Base-by-base conservation (phyloP, 2,113 vertebrate species). In the Choloepus hoffmanni region DNA sequence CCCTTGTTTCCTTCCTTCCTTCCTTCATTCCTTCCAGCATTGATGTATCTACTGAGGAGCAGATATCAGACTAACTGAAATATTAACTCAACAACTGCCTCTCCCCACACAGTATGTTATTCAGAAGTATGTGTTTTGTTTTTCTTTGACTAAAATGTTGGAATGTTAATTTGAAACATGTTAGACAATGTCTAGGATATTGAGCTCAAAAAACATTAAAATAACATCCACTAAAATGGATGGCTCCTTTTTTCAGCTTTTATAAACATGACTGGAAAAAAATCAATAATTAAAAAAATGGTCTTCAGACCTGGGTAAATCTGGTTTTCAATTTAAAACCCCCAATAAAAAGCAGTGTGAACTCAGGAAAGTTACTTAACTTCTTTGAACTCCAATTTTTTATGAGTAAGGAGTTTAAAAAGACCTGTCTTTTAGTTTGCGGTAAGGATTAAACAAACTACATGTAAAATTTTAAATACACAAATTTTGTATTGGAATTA, bases 261-360 rank as follows among this genome's bases (percentile, higher is more conserved):
- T 76, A 95, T 94, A 85, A 95, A 91, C 33, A 81, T 62, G 60
- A 63, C 21, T 30, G 9, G 33, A 62, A 11, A 5, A 91, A 95
- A 94, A 67, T 94, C 70, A 96, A 81, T 95, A 60, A 40, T 36
- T 28, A 33, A 55, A 74, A 89, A 63, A 84, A 93, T 36, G 28
- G 36, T 26, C 53, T 93, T 73, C 78, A 95, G 53, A 87, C 43
- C 92, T 81, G 21, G 60, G 5, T 33, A 94, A 89, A 67, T 16
- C 9, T 73, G 28, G 10, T 93, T 96, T 88, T 70, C 10, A 53
- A 45, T 89, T 81, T 65, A 45, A 65, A 50, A 15, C 14, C 40
- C 28, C 60, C 7, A 18, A 85, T 18, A 82, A 90, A 82, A 91
- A 91, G 8, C 40, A 58, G n/a, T 77, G 8, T 5, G 11, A 36